Base-by-base conservation (phyloP, 2,797 vertebrate genomes). In the Tympanoctomys barrerae region DNA sequence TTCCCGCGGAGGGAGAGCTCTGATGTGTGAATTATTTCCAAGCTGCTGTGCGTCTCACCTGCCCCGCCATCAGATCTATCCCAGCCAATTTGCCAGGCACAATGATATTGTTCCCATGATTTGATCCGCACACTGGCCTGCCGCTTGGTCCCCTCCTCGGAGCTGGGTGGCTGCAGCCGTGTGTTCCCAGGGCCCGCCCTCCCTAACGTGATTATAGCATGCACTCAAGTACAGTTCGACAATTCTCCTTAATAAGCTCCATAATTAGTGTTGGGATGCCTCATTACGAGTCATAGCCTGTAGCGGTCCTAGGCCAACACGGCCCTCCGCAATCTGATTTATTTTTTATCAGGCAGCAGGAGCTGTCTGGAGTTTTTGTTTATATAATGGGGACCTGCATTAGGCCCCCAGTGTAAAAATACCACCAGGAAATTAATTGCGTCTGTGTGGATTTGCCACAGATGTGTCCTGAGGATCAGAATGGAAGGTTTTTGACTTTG, bases 351-450 rank as follows among this genome's bases (percentile, higher is more conserved):
- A 98, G 98, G 97, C 98, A 97, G 97, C 98, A 97, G 97, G 97
- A 98, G 97, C 98, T 98, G 97, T 98, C 97, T 98, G 96, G 97
- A 97, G 97, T 98, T 98, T 98, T 97, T 98, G 98, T 98, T 98
- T 98, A 97, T 97, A 92, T 98, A 98, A 98, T 84, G 85, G 97
- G 96, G 97, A 97, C 97, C 98, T 78, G 96, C 96, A 94, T 97
- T 97, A 96, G 98, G 95, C 97, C 97, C 97, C 97, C 94, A 93
- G 98, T 98, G 98, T 98, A 98, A 98, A 98, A 98, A 98, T 98
- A 97, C 98, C 98, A 97, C 97, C 98, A 98, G 98, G 98, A 98
- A 98, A 98, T 98, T 98, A 98, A 98, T 98, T 98, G 98, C 98
- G 98, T 98, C 98, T 98, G 98, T 98, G 98, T 97, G 98, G 97